Base-by-base conservation (phyloP, 2,113 vertebrate genomes). In the Saguinus midas region DNA sequence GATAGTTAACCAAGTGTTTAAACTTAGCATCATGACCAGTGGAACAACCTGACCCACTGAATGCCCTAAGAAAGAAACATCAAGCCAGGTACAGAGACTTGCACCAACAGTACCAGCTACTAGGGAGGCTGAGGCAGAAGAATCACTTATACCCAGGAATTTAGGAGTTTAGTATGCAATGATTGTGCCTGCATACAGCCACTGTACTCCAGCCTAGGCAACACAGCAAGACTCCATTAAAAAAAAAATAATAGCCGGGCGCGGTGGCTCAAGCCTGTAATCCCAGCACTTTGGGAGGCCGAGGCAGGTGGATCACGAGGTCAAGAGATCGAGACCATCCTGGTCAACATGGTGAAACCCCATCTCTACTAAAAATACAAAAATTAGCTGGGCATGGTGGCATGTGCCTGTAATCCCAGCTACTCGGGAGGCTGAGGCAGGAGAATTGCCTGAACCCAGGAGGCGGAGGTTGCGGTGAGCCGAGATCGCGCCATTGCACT, bases 1-100 rank as follows among this genome's bases (percentile, higher is more conserved):
- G 48, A 23, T 83, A 95, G 32, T 94, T 90, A 90, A 89, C 79
- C 76, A 88, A 87, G 10, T 81, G 43, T 91, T 93, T 96, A 95
- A 91, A 83, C n/a, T 82, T 52, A 52, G n/a, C 43, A 87, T 76
- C 45, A 70, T 43, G 78, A 90, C 40, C 80, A 94, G 35, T 16
- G 21, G 21, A 89, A 81, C 37, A 82, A 79, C 20, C 18, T 95
- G 70, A 88, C 6, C 21, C 16, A 29, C 3, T 79, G 20, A 87
- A 87, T 68, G 6, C 52, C 78, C 82, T 70, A 8, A 90, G 50
- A 94, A 94, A 94, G 18, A 29, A 27, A 64, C 29, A 95, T 40
- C 21, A 75, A 43, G 23, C 37, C 23, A 25, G 40, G 72, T 21
- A 27, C 37, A 40, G 6, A 27, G 40, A 40, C 23, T 25, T 40